Percentiles rank a stretch among this genome's conserved stretches.
Conservation (phyloP, 2,113 vertebrate genomes). For the Daubentonia madagascariensis region DNA sequence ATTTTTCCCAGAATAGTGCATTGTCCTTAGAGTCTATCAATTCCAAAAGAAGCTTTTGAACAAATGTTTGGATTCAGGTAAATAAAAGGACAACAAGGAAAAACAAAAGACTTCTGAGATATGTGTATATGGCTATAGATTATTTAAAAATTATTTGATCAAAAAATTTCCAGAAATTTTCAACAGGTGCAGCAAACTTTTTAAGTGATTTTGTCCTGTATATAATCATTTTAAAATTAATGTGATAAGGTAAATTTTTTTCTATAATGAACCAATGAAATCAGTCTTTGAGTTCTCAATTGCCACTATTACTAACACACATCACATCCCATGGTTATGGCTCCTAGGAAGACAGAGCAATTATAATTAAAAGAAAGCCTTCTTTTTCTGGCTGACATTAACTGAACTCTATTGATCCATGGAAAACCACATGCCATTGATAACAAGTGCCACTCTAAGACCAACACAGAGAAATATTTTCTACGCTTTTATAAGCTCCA, state of each 20-base stretch:
- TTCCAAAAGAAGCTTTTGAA: not conserved
- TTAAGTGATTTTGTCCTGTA: not conserved
- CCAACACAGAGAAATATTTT: not conserved
- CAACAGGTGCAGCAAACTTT: not conserved
- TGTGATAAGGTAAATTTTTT: not conserved
- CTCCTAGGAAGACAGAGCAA: not conserved
- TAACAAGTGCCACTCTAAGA: not conserved
- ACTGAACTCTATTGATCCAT: not conserved
- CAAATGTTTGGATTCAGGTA: not conserved
- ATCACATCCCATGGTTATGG: too few relatives aligned
- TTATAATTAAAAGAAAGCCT: not conserved
- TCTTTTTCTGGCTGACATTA: not conserved
- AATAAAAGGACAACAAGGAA: not conserved
- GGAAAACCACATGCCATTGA: not conserved
- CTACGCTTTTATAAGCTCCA: not conserved
- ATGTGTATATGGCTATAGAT: not conserved
- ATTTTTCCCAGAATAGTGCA: not conserved
- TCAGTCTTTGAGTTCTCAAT: not conserved
- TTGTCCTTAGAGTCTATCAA: not conserved
- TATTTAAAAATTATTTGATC: not conserved
- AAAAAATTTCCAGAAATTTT: not conserved
- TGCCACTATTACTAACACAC: not conserved
- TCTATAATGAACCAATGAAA: not conserved
- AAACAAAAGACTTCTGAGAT: not conserved
- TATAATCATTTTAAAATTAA: not conserved